Base-by-base conservation (phyloP, 2,888 invertebrate species). In the Sphaerophoria taeniata region DNA sequence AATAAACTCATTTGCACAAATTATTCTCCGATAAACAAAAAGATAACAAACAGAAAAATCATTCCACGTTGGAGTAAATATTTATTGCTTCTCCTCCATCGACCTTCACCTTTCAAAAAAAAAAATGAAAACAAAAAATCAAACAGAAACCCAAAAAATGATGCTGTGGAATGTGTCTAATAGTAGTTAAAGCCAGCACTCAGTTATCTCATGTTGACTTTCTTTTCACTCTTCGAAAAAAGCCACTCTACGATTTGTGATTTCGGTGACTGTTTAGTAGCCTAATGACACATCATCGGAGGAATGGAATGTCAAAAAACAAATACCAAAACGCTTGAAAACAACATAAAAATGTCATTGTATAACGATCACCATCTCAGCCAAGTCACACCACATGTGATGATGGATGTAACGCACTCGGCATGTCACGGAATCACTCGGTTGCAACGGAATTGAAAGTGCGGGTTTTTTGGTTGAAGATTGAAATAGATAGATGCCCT, bases 1-100 rank as follows among this genome's bases (percentile, higher is more conserved):
- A 56, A 60, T 43, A 84, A 76, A 84, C 80, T 79, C 67, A 75
- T 84, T 80, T 80, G 84, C 65, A 80, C 80, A 84, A 80, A 84
- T 84, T 72, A 31, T 67, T 4, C 69, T 43, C 69, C 43, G 61
- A 61, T 72, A 34, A 49, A 67, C 80, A 70, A 70, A 47, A 55
- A 75, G 70, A 72, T 67, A 79, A 53, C 16, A 43, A 47, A 43
- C 60, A 43, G n/a, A 16, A 39, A 36, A 58, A 16, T 16, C 6
- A 43, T 24, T 43, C 39, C 60, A 60, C 47, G 36, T 47, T 31
- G 24, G 33, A 36, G 49, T 14, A 60, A 60, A 51, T 47, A 65
- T 45, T 53, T 43, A 83, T 74, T 83, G 51, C 53, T 39, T 60
- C 6, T 63, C 78, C 69, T 14, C 7, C n/a, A 24, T 51, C 70